Evolutionary conservation across 2,797 vertebrate species (phyloP), one percentile per base, ranked within the genome.

Genomic region (Microctenopoma stevenorrisi): DNA sequence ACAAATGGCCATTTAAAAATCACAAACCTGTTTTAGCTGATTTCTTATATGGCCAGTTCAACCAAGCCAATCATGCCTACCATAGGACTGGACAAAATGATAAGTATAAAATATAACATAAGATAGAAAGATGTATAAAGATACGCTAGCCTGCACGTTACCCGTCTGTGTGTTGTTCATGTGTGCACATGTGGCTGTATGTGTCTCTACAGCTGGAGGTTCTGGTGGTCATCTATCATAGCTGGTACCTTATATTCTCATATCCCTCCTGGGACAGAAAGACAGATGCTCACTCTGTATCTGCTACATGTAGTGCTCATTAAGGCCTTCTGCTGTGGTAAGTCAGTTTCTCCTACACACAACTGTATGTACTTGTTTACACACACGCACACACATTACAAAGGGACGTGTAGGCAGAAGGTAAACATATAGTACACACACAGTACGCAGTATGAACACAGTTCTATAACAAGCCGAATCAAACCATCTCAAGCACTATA

Each of bases 201-300:
- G 61, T 60, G 68, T 64, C 80, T 68, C 77, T 43, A 67, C 78
- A 77, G 55, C 63, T 68, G 43, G 11, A 66, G 60, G 1, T 53
- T 72, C 58, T 73, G 47, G 54, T 67, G 66, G 72, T 84, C 68
- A 86, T 91, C 74, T 40, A 82, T 90, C 82, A 88, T 59, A 78
- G 64, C 73, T 64, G 76, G 64, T 43, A 69, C 38, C 57, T 65
- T 76, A 64, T 48, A 64, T 63, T 66, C 75, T 82, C 43, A 59
- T 52, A 42, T 82, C 50, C 62, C 83, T 76, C 74, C 54, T 40
- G 82, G 81, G 80, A 87, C 61, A 55, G 9, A 47, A 72, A 80
- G 74, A 81, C 22, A 8, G 64, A 84, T 82, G 54, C 18, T 57
- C 56, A 56, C 68, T 75, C 48, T 38, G 44, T 74, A 67, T 18